Conservation (phyloP, 2,888 invertebrate genomes). For the Crioceris asparagi region DNA sequence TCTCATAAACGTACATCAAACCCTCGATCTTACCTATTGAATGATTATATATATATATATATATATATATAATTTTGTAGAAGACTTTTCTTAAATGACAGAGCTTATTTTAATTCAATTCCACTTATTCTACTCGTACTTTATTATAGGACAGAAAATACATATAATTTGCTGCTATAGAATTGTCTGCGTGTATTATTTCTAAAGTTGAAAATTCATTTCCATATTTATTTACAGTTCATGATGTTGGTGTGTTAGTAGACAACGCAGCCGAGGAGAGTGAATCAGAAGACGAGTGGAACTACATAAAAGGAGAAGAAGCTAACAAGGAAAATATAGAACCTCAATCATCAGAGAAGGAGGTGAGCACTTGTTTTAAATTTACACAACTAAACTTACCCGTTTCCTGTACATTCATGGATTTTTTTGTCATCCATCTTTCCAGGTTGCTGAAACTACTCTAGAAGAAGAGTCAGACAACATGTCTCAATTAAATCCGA, state of each 20-base stretch:
- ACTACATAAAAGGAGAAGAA: constrained; percentile 61
- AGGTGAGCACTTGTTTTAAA: too few relatives aligned
- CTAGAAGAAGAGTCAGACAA: constrained; percentile 46
- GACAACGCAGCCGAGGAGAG: constrained; percentile 70
- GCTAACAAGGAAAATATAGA: constrained; percentile 49
- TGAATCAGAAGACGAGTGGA: constrained; percentile 83
- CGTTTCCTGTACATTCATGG: not conserved
- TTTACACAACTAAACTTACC: not conserved
- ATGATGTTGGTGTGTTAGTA: constrained; percentile 43
- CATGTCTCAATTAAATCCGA: constrained; percentile 69
- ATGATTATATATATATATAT: too few relatives aligned
- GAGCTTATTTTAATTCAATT: too few relatives aligned
- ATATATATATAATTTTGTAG: too few relatives aligned
- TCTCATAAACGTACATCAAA: too few relatives aligned
- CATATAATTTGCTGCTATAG: too few relatives aligned
- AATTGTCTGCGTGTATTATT: too few relatives aligned
- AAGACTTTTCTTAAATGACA: too few relatives aligned
- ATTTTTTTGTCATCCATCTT: not conserved
- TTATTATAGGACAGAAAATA: too few relatives aligned
- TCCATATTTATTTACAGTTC: constrained; percentile 31
- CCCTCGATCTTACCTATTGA: too few relatives aligned
- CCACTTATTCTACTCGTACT: too few relatives aligned
- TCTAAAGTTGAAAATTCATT: not conserved
- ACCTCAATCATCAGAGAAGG: constrained; percentile 38
- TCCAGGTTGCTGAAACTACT: constrained; percentile 27